Percentiles rank a stretch among this genome's conserved stretches.
Conservation (phyloP, 1,140 invertebrate species). For the Platorchestia sp. region DNA sequence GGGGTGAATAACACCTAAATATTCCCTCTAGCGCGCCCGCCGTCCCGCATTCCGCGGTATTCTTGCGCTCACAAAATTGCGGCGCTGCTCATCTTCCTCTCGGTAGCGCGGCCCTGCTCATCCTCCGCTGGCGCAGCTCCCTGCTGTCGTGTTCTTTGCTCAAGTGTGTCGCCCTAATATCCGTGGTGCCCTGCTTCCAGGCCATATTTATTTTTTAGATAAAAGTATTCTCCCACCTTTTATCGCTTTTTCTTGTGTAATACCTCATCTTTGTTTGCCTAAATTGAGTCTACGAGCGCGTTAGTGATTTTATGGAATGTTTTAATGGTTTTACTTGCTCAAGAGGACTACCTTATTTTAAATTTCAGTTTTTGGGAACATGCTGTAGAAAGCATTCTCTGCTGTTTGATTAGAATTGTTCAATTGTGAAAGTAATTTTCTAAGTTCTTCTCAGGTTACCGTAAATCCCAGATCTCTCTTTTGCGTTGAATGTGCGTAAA, state of each 20-base stretch:
- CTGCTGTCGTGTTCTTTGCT: background rate
- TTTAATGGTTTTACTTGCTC: background rate
- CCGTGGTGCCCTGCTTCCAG: background rate
- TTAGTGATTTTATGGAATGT: background rate
- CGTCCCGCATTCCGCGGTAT: constrained; percentile 25
- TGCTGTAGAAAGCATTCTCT: background rate
- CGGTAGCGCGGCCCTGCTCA: background rate
- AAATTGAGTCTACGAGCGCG: background rate
- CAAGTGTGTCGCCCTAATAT: background rate
- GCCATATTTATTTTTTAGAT: background rate
- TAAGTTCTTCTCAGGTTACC: background rate
- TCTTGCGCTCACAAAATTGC: background rate
- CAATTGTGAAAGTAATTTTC: background rate
- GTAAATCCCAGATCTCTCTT: background rate
- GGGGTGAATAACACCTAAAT: constrained; percentile 48
- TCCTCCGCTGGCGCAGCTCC: background rate
- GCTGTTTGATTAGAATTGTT: background rate
- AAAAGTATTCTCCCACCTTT: no score
- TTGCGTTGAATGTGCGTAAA: background rate
- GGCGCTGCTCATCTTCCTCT: constrained; percentile 5
- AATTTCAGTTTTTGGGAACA: background rate
- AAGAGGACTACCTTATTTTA: no score
- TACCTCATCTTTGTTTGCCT: background rate
- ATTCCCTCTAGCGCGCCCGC: constrained; percentile 12
- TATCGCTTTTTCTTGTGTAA: no score